These are phyloP conservation scores for Lycaena phlaeas DNA, from an alignment of 2,888 invertebrate genomes.

Conservation along the genomic window DNA sequence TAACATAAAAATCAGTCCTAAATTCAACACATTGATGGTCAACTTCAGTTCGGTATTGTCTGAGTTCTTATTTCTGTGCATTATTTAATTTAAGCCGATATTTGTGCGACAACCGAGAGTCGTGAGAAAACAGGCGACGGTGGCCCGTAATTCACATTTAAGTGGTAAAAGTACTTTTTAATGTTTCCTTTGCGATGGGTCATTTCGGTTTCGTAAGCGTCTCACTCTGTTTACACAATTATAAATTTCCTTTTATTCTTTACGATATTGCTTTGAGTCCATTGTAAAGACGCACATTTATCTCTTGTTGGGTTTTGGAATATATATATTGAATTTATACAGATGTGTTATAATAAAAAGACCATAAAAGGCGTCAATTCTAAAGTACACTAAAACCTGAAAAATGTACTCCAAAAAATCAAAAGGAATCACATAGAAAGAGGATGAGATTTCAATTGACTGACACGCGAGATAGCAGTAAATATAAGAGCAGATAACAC, in stretches of 20 bases:
- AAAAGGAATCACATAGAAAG: too few species aligned
- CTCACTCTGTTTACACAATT: constrained; percentile 7
- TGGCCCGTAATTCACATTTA: constrained; percentile 18
- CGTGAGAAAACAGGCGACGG: constrained; percentile 17
- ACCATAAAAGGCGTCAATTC: too few species aligned
- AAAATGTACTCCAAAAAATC: too few species aligned
- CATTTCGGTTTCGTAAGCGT: constrained; percentile 13
- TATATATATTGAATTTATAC: too few species aligned
- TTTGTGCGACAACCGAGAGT: constrained; percentile 11
- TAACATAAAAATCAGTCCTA: background rate
- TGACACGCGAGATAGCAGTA: too few species aligned
- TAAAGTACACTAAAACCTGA: too few species aligned
- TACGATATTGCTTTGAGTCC: background rate
- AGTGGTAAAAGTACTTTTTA: constrained; percentile 19
- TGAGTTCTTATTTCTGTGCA: background rate
- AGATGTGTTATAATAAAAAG: too few species aligned
- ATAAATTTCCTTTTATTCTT: constrained; percentile 1
- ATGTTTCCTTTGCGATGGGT: constrained; percentile 10
- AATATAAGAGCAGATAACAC: too few species aligned
- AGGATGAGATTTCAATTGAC: too few species aligned
- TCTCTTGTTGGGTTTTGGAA: too few species aligned
- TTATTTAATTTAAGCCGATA: constrained; percentile 12
- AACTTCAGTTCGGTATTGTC: background rate
- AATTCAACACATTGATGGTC: background rate
- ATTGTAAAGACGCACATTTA: background rate